Evolutionary conservation across 2,888 invertebrate genomes (phyloP).

Genomic region (Tetramorium bicarinatum): DNA sequence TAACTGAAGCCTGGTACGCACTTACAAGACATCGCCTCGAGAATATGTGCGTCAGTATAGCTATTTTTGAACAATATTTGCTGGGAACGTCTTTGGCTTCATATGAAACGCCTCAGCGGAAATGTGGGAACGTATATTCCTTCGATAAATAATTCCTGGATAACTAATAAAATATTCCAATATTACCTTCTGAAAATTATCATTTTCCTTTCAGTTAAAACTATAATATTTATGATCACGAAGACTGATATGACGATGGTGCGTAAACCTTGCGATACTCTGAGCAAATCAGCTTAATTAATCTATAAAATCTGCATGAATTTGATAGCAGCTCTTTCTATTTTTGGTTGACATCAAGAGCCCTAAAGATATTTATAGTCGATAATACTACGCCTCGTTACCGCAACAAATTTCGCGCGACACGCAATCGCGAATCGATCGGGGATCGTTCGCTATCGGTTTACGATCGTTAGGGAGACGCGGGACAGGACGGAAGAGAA

Average conservation of each 20-base stretch:
- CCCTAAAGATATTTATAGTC: constrained; percentile 12
- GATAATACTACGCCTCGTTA: constrained; percentile 34
- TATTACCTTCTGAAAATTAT: neutral
- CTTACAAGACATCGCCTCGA: constrained; percentile 9
- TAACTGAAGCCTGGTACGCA: constrained; percentile 17
- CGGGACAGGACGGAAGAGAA: neutral
- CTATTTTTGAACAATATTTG: constrained; percentile 20
- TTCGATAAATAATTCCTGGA: neutral
- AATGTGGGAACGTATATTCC: neutral
- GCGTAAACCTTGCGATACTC: neutral
- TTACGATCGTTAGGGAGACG: constrained; percentile 16
- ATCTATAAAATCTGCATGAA: neutral
- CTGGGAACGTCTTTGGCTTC: neutral
- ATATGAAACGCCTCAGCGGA: neutral
- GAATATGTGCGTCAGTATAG: neutral
- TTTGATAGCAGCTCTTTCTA: neutral
- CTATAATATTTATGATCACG: neutral
- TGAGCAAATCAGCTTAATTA: neutral
- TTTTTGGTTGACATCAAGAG: neutral
- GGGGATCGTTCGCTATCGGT: constrained; percentile 19
- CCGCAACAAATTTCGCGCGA: constrained; percentile 38
- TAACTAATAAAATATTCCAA: neutral
- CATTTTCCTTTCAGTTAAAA: neutral
- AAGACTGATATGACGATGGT: neutral
- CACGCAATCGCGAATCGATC: constrained; percentile 21